phyloP scores from a whole-genome alignment of 1,140 invertebrate species.

The Drosophila biarmipes region DNA sequence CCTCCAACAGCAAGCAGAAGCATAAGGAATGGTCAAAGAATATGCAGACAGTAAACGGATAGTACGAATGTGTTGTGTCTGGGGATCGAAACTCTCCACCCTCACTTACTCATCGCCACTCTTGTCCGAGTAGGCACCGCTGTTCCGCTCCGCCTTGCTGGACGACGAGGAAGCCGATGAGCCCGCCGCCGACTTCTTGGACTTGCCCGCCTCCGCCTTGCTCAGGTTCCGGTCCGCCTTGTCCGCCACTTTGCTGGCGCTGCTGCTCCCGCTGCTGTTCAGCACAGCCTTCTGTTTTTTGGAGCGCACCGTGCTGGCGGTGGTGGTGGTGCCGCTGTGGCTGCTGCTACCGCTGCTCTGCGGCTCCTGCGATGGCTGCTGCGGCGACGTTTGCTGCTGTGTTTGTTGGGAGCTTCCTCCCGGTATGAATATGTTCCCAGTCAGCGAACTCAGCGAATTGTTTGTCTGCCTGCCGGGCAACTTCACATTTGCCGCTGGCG shows the following conservation, averaged over 20 bases:
- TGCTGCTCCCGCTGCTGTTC: slow-evolving; percentile 30
- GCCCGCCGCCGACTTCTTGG: slow-evolving; percentile 50
- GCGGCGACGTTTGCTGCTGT: slow-evolving; percentile 30
- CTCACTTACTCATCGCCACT: slow-evolving; percentile 80
- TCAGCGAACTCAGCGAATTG: slow-evolving; percentile 93
- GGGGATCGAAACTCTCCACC: slow-evolving; percentile 6
- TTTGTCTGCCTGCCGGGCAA: slow-evolving; percentile 92
- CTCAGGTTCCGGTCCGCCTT: slow-evolving; percentile 50
- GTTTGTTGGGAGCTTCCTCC: slow-evolving; percentile 23
- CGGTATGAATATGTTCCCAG: slow-evolving; percentile 92
- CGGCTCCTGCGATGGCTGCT: slow-evolving; percentile 30
- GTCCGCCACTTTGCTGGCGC: slow-evolving; percentile 25
- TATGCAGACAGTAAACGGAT: slow-evolving; percentile 7
- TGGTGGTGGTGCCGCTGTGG: slow-evolving; percentile 6
- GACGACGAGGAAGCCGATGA: slow-evolving; percentile 67
- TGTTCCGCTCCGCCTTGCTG: slow-evolving; percentile 67
- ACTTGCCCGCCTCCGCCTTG: slow-evolving; percentile 50
- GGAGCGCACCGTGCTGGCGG: slow-evolving; percentile 49
- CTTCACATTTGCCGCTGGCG: slow-evolving; percentile 85
- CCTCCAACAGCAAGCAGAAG: slow-evolving; percentile 30
- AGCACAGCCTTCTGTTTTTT: slow-evolving; percentile 63
- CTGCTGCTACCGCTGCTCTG: slow-evolving; percentile 39
- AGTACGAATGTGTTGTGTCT: slow-evolving; percentile 26
- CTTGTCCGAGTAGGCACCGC: slow-evolving; percentile 74
- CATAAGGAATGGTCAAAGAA: slow-evolving; percentile 29